Percentiles rank a stretch among this genome's conserved stretches.
phyloP scores from a whole-genome alignment of 2,113 vertebrate species.

The Trogon surrucura region DNA sequence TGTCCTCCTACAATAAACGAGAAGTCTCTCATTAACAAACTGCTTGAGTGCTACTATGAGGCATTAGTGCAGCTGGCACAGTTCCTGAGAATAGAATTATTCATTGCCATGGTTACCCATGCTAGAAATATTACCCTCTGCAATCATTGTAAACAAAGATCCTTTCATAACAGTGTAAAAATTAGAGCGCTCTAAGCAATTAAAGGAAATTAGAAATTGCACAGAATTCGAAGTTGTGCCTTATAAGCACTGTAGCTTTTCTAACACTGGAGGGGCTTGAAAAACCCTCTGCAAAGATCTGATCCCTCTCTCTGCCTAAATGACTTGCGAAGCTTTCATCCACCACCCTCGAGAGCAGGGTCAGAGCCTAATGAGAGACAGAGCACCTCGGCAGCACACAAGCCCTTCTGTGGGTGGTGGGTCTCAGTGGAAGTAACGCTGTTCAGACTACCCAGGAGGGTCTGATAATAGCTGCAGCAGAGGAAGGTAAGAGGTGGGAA shows the following conservation, averaged over 20 bases:
- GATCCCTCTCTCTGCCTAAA: background rate
- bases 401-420: fast-evolving
- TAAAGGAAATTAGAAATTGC: conserved; percentile 65
- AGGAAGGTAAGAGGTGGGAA: background rate
- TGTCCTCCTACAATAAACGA: conserved; percentile 17
- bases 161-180: conserved; percentile 71
- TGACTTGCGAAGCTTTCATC: fast-evolving
- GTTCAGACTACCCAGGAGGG: background rate
- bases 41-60: conserved; percentile 63
- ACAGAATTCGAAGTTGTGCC: conserved; percentile 28
- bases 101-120: conserved; percentile 82
- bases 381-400: fast-evolving
- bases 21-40: conserved; percentile 74
- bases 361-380: background rate
- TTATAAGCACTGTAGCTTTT: conserved; percentile 36
- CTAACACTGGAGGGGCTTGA: background rate
- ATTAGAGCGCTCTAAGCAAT: conserved; percentile 71
- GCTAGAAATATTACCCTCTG: conserved; percentile 78
- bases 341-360: fast-evolving
- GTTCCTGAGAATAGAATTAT: conserved; percentile 74
- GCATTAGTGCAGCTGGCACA: conserved; percentile 72
- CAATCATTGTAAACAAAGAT: conserved; percentile 77
- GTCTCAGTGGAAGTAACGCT: background rate
- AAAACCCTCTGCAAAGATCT: background rate
- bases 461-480: background rate